Evolutionary conservation across 2,797 vertebrate species (phyloP).

Genomic region (Hipposideros larvatus): DNA sequence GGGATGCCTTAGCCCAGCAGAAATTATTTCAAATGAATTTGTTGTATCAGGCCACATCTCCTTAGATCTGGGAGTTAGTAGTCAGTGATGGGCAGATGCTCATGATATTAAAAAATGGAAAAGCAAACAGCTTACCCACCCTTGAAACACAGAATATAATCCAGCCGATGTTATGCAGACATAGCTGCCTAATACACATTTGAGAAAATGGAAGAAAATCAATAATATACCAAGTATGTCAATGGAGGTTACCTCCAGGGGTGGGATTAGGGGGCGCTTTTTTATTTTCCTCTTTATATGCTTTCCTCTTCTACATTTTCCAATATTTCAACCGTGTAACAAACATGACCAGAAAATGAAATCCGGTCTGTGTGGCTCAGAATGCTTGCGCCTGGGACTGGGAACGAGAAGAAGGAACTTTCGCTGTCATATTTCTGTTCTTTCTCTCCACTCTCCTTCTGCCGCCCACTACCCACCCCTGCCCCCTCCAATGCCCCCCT

Average conservation of each 20-base stretch:
- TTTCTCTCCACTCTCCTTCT: constrained; percentile 46
- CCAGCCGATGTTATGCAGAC: too few relatives aligned
- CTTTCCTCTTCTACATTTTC: not conserved
- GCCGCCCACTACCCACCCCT: not conserved
- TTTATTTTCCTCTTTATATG: not conserved
- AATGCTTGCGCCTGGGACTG: not conserved
- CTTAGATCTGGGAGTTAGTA: not conserved
- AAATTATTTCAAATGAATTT: not conserved
- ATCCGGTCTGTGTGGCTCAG: not conserved
- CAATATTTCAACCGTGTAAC: not conserved
- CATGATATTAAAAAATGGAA: not conserved
- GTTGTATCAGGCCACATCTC: not conserved
- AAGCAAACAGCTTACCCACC: not conserved
- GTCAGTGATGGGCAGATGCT: not conserved
- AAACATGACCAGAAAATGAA: not conserved
- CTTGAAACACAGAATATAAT: not conserved
- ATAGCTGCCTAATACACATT: not conserved
- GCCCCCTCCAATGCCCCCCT: not conserved
- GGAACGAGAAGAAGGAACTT: not conserved
- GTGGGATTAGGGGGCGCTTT: not conserved
- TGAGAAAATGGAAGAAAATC: not conserved
- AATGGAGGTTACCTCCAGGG: not conserved
- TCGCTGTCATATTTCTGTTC: not conserved
- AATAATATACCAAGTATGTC: not conserved
- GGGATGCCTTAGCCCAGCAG: not conserved